Base-by-base conservation (phyloP, 2,113 vertebrate genomes). In the Hypanus sabinus region DNA sequence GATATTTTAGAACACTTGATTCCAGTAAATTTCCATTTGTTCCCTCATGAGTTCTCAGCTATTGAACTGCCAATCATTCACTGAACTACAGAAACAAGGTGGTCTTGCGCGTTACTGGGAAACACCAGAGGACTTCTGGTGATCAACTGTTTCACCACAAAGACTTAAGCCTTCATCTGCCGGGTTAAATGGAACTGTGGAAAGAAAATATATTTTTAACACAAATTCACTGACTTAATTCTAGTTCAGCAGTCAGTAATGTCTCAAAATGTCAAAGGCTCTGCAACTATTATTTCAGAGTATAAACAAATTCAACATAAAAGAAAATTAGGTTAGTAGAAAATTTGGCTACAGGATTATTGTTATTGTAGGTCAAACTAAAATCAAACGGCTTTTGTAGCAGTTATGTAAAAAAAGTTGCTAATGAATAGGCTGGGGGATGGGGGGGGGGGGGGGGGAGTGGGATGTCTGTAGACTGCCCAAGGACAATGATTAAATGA, bases 111-210 rank as follows among this genome's bases (percentile, higher is more conserved):
- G 33, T 27, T 73, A 38, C n/a, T 93, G 70, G 68, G 68, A 46
- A 93, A 27, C 24, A 36, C 91, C 70, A 2, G 36, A 73, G 68
- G 68, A 36, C 36, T 93, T 73, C 46, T 88, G 60, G 12, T 87
- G 57, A 87, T 38, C 46, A 38, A 55, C 91, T n/a, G 33, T 5
- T 75, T 73, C 68, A 93, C 12, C 62, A 36, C 18, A 68, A 55
- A 73, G 70, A 75, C 11, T 70, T 16, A 73, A 30, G 70, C 38
- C 68, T 93, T 93, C 68, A 73, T 93, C 22, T 46, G 24, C 11
- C 91, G 46, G 91, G 70, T 55, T 4, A 73, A 73, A 70, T 55
- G 36, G 68, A 93, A 68, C 91, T 93, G 91, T 93, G 91, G 90
- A 93, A 75, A 93, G 38, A 27, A 93, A 70, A 73, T 24, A 75